Evolutionary conservation across 2,888 invertebrate genomes (phyloP).

Genomic region (Dusona sp.): DNA sequence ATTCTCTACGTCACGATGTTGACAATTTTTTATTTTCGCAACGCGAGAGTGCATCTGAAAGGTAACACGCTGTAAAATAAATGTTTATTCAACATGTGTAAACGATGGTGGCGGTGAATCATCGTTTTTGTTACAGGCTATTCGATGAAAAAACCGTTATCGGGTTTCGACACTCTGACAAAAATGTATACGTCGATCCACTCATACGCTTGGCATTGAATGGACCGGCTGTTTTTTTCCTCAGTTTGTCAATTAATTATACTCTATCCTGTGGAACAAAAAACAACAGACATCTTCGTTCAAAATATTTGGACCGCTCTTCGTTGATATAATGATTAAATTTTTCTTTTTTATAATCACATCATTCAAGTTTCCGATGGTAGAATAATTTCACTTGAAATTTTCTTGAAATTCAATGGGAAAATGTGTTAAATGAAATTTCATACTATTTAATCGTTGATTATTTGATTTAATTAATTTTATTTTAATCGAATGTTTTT

Average conservation of each 20-base stretch:
- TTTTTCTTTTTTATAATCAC: neutral
- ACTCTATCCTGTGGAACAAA: neutral
- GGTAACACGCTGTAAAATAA: slow-evolving; percentile 1
- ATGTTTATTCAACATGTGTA: slow-evolving; percentile 11
- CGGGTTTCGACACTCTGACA: slow-evolving; percentile 8
- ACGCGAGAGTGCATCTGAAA: neutral
- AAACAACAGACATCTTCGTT: neutral
- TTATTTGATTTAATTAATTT: neutral
- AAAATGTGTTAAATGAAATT: neutral
- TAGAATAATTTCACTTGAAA: no score
- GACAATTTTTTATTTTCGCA: slow-evolving; percentile 13
- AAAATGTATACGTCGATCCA: slow-evolving; percentile 4
- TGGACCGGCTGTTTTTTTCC: neutral
- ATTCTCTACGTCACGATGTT: neutral
- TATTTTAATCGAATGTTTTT: neutral
- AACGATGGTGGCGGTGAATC: slow-evolving; percentile 24
- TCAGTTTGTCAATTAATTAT: slow-evolving; percentile 5
- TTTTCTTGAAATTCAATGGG: no score
- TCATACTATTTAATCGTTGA: neutral
- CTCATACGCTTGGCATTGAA: neutral
- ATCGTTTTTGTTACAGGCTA: slow-evolving; percentile 16
- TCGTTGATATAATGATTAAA: neutral
- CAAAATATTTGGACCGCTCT: neutral
- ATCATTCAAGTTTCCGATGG: neutral
- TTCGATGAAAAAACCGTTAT: slow-evolving; percentile 1